A percentile compares a stretch with the other conserved stretches of the same genome.
Conservation (phyloP, 2,113 vertebrate species). For the Gnathonemus longibarbis region DNA sequence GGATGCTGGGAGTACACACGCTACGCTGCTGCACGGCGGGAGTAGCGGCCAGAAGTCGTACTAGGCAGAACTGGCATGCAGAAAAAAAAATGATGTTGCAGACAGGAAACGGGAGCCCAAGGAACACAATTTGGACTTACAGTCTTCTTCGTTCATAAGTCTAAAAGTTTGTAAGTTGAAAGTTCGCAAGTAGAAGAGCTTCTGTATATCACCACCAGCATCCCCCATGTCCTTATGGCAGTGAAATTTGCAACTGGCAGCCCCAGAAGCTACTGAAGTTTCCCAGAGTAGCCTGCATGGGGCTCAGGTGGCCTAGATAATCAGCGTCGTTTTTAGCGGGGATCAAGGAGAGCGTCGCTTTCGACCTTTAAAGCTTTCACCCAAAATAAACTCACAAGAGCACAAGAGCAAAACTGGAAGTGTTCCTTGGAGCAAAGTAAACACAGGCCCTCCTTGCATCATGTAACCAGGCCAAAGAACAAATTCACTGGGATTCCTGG, state of each 20-base stretch:
- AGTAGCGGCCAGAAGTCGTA: too few relatives aligned
- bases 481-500: neutral
- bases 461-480: neutral
- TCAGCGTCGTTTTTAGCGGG: neutral
- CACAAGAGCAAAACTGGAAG: neutral
- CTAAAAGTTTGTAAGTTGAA: too few relatives aligned
- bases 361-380: neutral
- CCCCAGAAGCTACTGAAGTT: neutral
- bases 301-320: neutral
- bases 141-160: too few relatives aligned
- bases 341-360: neutral
- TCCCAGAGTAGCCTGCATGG: neutral
- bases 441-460: neutral
- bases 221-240: neutral
- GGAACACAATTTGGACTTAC: too few relatives aligned
- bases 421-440: neutral
- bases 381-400: conserved; percentile 1
- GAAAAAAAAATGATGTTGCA: too few relatives aligned
- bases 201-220: neutral
- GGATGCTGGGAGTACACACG: too few relatives aligned
- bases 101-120: too few relatives aligned
- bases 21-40: too few relatives aligned
- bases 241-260: neutral
- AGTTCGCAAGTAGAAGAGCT: too few relatives aligned
- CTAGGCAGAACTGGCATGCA: too few relatives aligned